A percentile compares a stretch with the other conserved stretches of the same genome.
Evolutionary conservation across 2,113 vertebrate species (phyloP).

Genomic region (Platycercus adscitus): DNA sequence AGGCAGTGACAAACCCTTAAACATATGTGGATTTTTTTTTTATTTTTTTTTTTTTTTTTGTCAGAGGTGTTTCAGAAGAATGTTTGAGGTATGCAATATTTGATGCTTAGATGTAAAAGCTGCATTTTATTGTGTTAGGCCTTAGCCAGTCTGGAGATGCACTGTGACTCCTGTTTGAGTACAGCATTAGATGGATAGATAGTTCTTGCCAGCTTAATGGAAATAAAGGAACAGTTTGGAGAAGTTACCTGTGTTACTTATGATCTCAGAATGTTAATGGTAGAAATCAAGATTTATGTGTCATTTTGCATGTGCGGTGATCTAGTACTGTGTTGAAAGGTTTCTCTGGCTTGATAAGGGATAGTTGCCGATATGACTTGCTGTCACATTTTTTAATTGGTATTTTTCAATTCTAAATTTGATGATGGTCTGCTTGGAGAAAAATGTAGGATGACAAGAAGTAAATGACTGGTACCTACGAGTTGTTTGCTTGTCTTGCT

Average conservation of each 20-base stretch:
- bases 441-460: background rate
- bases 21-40: background rate
- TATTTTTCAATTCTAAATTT: background rate
- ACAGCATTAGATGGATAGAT: background rate
- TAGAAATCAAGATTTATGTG: background rate
- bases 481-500: background rate
- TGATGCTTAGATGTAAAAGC: background rate
- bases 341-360: background rate
- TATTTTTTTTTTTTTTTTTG: background rate
- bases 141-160: background rate
- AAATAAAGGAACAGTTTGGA: background rate
- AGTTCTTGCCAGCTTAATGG: background rate
- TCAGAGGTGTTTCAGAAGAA: background rate
- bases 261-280: background rate
- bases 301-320: background rate
- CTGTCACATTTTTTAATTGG: background rate
- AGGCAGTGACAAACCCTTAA: background rate
- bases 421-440: background rate
- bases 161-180: background rate
- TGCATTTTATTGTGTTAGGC: background rate
- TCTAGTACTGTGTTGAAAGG: background rate
- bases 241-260: background rate
- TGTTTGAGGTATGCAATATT: background rate
- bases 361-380: background rate
- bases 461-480: background rate